Percentiles rank a stretch among this genome's conserved stretches.
Evolutionary conservation across 2,113 vertebrate genomes (phyloP).

Genomic region (Centropus bengalensis): DNA sequence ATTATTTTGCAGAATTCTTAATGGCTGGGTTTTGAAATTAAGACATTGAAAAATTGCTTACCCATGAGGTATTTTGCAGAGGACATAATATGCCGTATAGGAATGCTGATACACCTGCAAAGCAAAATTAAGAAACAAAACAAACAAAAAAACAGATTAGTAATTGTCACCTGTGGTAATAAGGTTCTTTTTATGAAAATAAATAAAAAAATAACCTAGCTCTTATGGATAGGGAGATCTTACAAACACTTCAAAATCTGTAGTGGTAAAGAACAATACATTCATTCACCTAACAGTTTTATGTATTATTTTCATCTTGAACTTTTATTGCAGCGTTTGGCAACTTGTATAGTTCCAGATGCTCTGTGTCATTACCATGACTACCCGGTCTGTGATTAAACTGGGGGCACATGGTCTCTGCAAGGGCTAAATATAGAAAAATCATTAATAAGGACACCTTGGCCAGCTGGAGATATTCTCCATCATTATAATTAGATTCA

Average conservation of each 20-base stretch:
- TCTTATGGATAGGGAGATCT: not conserved
- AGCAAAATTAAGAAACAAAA: conserved; percentile 51
- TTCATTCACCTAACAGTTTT: not conserved
- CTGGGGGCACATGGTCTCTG: conserved; percentile 16
- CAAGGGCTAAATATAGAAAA: conserved; percentile 50
- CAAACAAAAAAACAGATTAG: conserved; percentile 23
- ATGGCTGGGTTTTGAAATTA: conserved; percentile 15
- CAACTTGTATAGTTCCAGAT: conserved; percentile 8
- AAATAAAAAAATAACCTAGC: not conserved
- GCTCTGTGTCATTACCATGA: conserved; percentile 38
- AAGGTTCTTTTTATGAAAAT: not conserved
- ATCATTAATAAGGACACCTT: conserved; percentile 49
- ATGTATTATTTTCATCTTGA: not conserved
- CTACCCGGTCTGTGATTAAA: conserved; percentile 60
- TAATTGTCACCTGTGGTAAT: not conserved
- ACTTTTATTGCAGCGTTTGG: conserved; percentile 34
- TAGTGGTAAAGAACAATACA: not conserved
- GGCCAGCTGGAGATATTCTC: conserved; percentile 24
- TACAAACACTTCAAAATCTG: not conserved
- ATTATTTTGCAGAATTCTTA: not conserved
- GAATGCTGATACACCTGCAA: conserved; percentile 92
- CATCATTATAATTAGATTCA: not conserved
- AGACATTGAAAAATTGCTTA: conserved; percentile 70
- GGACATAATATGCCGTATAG: conserved; percentile 93
- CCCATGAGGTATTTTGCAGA: conserved; percentile 86